phyloP scores from a whole-genome alignment of 2,113 vertebrate genomes.

The Salvelinus alpinus region DNA sequence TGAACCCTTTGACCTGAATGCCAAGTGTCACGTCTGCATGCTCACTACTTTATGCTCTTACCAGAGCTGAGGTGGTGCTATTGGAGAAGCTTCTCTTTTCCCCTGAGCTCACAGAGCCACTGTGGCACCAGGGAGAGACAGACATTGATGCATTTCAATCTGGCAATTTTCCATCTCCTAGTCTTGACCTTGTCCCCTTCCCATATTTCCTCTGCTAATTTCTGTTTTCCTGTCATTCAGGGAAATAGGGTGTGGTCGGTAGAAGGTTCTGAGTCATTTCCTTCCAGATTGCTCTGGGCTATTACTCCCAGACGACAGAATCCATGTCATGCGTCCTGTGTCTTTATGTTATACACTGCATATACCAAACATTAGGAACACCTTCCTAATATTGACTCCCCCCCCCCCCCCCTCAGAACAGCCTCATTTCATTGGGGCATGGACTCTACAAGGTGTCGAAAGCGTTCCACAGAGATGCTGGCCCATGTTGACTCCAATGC shows the following conservation, averaged over 20 bases:
- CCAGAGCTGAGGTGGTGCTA: conserved; percentile 45
- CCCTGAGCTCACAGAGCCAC: conserved; percentile 29
- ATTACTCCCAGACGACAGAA: neutral
- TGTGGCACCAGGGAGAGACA: conserved; percentile 22
- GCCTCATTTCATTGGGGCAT: no score
- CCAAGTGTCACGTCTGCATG: neutral
- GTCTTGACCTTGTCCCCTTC: conserved; percentile 18
- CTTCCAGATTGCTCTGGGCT: neutral
- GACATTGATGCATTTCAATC: neutral
- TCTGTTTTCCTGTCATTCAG: conserved; percentile 5
- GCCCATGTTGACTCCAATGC: no score
- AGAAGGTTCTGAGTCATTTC: conserved; percentile 2
- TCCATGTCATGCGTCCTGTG: neutral
- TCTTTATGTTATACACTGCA: conserved; percentile 15
- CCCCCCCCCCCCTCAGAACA: no score
- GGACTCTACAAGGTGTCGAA: no score
- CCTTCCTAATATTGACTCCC: no score
- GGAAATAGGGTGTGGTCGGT: neutral
- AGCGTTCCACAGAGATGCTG: no score
- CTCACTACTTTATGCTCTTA: conserved; percentile 12
- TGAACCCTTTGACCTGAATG: no score
- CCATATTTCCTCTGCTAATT: conserved; percentile 23
- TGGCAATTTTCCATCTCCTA: conserved; percentile 28
- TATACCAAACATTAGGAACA: no score
- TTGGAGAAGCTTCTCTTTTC: conserved; percentile 39